phyloP scores from a whole-genome alignment of 2,797 vertebrate genomes.

The Pseudopleuronectes americanus region DNA sequence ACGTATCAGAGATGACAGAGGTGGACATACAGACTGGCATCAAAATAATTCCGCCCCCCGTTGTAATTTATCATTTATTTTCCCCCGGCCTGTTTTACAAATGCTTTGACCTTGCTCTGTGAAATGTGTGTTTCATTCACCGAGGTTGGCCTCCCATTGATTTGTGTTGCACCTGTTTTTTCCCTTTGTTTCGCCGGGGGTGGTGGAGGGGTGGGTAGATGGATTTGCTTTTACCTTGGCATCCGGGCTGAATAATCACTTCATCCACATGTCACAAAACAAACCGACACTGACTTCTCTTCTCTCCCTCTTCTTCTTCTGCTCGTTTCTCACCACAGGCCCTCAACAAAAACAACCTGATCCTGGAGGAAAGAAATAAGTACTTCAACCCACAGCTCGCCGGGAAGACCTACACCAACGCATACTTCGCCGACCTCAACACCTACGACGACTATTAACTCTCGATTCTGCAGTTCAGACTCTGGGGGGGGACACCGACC shows the following conservation, averaged over 20 bases:
- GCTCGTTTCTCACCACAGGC: slow-evolving; percentile 81
- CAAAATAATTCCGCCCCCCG: slow-evolving; percentile 67
- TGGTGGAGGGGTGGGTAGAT: slow-evolving; percentile 30
- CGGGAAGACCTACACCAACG: slow-evolving; percentile 96
- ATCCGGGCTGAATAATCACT: slow-evolving; percentile 67
- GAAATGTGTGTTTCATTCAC: slow-evolving; percentile 72
- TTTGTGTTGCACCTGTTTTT: slow-evolving; percentile 71
- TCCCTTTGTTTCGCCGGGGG: slow-evolving; percentile 13
- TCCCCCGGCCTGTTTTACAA: slow-evolving; percentile 70
- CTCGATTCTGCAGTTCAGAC: slow-evolving; percentile 41
- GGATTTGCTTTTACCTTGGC: slow-evolving; percentile 73
- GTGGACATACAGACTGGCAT: slow-evolving; percentile 66
- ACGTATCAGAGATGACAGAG: slow-evolving; percentile 77
- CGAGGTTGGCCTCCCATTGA: slow-evolving; percentile 68
- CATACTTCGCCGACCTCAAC: slow-evolving; percentile 98
- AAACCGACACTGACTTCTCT: slow-evolving; percentile 50
- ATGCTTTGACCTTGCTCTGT: slow-evolving; percentile 77
- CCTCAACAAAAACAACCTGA: slow-evolving; percentile 99
- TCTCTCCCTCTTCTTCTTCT: slow-evolving; percentile 27
- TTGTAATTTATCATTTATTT: slow-evolving; percentile 70
- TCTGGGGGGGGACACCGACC: slow-evolving; percentile 44
- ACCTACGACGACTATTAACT: slow-evolving; percentile 97
- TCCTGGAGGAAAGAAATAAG: slow-evolving; percentile 98
- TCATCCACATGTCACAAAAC: slow-evolving; percentile 48
- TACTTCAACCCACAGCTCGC: slow-evolving; percentile 98